phyloP scores from a whole-genome alignment of 2,797 vertebrate species.

The Cryptoprocta ferox region DNA sequence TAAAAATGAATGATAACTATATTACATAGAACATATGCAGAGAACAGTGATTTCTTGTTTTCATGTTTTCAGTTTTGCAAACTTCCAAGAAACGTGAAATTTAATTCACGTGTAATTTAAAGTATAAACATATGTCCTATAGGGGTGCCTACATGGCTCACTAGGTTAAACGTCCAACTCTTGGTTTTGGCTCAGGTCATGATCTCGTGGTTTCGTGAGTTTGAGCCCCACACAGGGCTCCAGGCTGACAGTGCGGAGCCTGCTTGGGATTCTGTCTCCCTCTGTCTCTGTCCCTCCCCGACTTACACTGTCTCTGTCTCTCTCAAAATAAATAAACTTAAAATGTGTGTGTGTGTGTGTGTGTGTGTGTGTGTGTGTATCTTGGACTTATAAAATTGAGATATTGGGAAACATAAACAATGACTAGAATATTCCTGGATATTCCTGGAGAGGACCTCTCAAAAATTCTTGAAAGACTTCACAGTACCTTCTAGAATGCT shows the following conservation, averaged over 20 bases:
- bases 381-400: background rate
- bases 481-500: background rate
- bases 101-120: conserved; percentile 29
- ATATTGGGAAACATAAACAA: background rate
- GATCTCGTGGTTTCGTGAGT: too few relatives aligned
- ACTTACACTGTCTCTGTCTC: too few relatives aligned
- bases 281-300: too few relatives aligned
- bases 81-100: background rate
- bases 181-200: too few relatives aligned
- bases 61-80: background rate
- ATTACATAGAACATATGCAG: background rate
- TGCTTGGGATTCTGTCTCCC: too few relatives aligned
- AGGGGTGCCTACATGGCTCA: too few relatives aligned
- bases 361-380: too few relatives aligned
- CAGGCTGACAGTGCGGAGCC: too few relatives aligned
- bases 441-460: background rate
- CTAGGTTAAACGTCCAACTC: too few relatives aligned
- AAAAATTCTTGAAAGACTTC: conserved; percentile 29
- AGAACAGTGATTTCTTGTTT: background rate
- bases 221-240: too few relatives aligned
- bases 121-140: background rate
- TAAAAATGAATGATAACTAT: background rate
- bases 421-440: background rate
- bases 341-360: too few relatives aligned
- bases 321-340: too few relatives aligned